Evolutionary conservation across 1,140 invertebrate genomes (phyloP).

Genomic region (Eriosoma lanigerum): DNA sequence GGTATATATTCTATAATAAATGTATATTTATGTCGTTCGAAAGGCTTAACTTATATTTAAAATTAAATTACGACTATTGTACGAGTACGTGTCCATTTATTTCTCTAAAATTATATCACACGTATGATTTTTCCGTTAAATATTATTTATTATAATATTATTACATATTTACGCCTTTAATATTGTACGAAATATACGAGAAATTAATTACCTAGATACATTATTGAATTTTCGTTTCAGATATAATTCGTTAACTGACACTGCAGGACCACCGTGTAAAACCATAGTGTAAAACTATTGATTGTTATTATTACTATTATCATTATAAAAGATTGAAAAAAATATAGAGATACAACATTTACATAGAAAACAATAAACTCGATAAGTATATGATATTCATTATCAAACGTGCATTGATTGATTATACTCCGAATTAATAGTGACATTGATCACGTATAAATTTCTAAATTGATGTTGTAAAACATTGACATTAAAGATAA

Average conservation of each 20-base stretch:
- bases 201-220: constrained; percentile 51
- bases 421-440: not conserved
- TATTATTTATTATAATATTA: no score
- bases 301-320: no score
- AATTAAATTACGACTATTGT: not conserved
- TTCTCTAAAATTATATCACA: constrained; percentile 22
- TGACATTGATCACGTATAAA: constrained; percentile 13
- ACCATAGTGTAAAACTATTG: no score
- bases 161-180: no score
- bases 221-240: not conserved
- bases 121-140: no score
- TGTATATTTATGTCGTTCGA: not conserved
- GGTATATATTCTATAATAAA: not conserved
- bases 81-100: not conserved
- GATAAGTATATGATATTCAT: not conserved
- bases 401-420: not conserved
- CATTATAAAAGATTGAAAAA: not conserved
- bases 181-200: no score
- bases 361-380: constrained; percentile 7
- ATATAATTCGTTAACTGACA: constrained; percentile 11
- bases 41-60: constrained; percentile 43
- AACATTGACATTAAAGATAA: no score
- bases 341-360: constrained; percentile 23
- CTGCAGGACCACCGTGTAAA: constrained; percentile 29
- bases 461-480: not conserved